Evolutionary conservation across 2,797 vertebrate genomes (phyloP).

Genomic region (Sarcophilus harrisii): DNA sequence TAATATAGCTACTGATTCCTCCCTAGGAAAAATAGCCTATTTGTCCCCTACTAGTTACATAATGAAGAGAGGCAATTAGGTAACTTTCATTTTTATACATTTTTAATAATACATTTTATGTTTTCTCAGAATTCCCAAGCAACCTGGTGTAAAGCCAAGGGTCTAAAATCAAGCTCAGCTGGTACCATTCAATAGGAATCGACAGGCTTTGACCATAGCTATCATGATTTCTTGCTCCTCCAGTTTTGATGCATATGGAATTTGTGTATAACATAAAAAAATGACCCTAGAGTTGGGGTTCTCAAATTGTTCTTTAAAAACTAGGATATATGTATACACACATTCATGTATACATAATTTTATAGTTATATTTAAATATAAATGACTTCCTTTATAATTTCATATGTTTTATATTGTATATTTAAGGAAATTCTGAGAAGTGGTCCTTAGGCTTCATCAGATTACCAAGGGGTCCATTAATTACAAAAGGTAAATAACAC

Average conservation of each 20-base stretch:
- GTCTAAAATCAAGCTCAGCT: not conserved
- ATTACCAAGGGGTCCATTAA: not conserved
- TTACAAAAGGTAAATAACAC: not conserved
- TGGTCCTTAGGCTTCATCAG: not conserved
- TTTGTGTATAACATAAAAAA: not conserved
- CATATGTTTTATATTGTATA: not conserved
- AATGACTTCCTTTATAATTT: not conserved
- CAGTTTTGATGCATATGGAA: not conserved
- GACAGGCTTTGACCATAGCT: not conserved
- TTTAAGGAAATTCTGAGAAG: not conserved
- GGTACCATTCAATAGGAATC: not conserved
- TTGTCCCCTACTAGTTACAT: constrained; percentile 1
- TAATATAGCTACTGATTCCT: not conserved
- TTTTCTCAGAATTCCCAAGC: not conserved
- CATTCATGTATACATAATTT: not conserved
- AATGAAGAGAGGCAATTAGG: not conserved
- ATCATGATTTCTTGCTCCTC: not conserved
- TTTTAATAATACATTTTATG: not conserved
- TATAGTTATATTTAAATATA: not conserved
- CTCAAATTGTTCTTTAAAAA: not conserved
- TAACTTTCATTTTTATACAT: not conserved
- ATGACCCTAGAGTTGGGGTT: not conserved
- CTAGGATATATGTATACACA: not conserved
- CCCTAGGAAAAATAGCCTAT: not conserved
- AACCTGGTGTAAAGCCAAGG: not conserved